Evolutionary conservation across 2,888 invertebrate species (phyloP), one percentile per base, ranked within the genome.

Genomic region (Rhagonycha fulva): DNA sequence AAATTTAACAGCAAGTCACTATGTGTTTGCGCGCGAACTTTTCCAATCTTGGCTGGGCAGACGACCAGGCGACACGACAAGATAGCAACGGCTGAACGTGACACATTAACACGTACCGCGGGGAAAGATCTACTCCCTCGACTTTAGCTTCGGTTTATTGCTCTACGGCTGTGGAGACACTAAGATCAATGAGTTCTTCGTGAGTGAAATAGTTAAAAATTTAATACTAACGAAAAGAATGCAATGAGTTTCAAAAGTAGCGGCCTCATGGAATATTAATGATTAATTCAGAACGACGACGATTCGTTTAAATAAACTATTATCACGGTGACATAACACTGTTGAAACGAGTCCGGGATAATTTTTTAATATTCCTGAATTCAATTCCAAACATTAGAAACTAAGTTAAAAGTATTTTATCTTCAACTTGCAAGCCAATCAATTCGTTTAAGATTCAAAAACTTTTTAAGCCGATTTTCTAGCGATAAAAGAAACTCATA

Each of bases 91-190:
- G 84, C 82, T 83, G 84, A 83, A 87, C 86, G 86, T 87, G 87
- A 86, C 86, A 86, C 87, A 87, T 87, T 87, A 87, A 86, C 87
- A 87, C 86, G 86, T 87, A 82, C 83, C 82, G 75, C 72, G 73
- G 74, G 77, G 70, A 71, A 75, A 78, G 66, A 63, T 70, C 73
- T 28, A 28, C 70, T 75, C 75, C 77, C 77, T 68, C 75, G 73
- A 47, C 70, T 75, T 71, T 73, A 78, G 80, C 73, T 75, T 47
- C 77, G 80, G 81, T 82, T 82, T 82, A 82, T 82, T 82, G 80
- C 82, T 80, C 73, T 76, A 69, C 78, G 79, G 67, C 75, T 77
- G 76, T 76, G 72, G 75, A 75, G 79, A 80, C 80, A 76, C 81
- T 78, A 81, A 84, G 84, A 85, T 85, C 86, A 85, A 86, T 86